Conservation (phyloP, 1,140 invertebrate species). For the Lycorma delicatula region DNA sequence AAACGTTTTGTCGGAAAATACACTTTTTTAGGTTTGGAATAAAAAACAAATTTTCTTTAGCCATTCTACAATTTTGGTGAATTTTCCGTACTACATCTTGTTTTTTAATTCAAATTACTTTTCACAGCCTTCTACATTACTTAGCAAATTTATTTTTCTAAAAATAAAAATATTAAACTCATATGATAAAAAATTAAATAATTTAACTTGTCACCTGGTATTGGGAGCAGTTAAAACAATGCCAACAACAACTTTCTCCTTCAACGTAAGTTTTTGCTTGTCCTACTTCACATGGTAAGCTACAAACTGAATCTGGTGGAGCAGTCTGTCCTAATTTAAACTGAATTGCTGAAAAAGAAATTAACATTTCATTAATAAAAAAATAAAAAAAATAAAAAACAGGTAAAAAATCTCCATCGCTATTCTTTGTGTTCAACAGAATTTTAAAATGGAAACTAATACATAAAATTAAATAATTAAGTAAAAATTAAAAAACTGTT, state of each 20-base stretch:
- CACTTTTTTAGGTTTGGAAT: no score
- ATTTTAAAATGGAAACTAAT: no score
- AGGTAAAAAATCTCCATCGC: no score
- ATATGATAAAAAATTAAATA: background rate
- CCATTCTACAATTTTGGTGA: no score
- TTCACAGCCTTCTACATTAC: background rate
- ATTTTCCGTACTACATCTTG: no score
- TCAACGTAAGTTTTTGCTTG: conserved; percentile 88
- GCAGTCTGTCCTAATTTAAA: conserved; percentile 64
- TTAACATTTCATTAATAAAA: no score
- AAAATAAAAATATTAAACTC: background rate
- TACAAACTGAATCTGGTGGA: conserved; percentile 82
- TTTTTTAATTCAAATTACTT: background rate
- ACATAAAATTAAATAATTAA: no score
- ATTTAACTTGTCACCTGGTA: conserved; percentile 59
- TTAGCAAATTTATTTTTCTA: background rate
- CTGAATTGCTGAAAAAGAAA: conserved; percentile 65
- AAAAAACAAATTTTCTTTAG: no score
- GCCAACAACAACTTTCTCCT: conserved; percentile 91
- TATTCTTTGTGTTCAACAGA: no score
- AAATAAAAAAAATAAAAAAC: no score
- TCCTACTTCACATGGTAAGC: conserved; percentile 70
- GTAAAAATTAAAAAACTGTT: no score
- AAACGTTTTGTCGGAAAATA: no score
- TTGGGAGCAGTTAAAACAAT: conserved; percentile 86